These are phyloP conservation scores for Tursiops truncatus DNA, from an alignment of 2,113 vertebrate genomes.

Conservation along the genomic window DNA sequence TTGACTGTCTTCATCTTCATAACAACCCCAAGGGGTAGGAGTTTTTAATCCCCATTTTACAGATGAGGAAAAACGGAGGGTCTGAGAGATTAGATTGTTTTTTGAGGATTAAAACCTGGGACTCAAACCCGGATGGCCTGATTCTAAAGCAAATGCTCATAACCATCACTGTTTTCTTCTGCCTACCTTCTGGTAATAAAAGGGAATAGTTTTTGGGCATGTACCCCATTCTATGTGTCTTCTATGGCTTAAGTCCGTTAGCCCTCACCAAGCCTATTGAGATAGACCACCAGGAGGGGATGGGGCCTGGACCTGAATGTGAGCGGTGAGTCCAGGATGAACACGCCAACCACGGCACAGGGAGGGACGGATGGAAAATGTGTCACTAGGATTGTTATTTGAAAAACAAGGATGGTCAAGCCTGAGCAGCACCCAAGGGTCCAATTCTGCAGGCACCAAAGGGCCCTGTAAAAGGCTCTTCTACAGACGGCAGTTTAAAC, in stretches of 20 bases:
- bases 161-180: not conserved
- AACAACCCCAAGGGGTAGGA: not conserved
- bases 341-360: not conserved
- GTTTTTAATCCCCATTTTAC: not conserved
- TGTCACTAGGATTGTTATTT: not conserved
- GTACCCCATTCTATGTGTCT: not conserved
- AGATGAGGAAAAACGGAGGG: not conserved
- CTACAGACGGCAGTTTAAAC: not conserved
- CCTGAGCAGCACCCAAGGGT: not conserved
- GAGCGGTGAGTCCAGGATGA: not conserved
- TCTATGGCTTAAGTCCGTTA: too few relatives aligned
- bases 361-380: not conserved
- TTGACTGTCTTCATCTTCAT: not conserved
- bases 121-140: not conserved
- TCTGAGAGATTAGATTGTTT: not conserved
- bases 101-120: not conserved
- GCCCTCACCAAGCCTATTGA: not conserved
- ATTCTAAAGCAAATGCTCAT: not conserved
- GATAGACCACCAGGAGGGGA: not conserved
- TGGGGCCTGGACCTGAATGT: not conserved
- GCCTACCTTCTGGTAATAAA: not conserved
- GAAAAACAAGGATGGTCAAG: not conserved
- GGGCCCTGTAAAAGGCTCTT: not conserved
- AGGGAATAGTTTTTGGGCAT: not conserved
- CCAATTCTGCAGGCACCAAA: not conserved